Evolutionary conservation across 2,888 invertebrate genomes (phyloP).

Genomic region (Lottia gigantea): DNA sequence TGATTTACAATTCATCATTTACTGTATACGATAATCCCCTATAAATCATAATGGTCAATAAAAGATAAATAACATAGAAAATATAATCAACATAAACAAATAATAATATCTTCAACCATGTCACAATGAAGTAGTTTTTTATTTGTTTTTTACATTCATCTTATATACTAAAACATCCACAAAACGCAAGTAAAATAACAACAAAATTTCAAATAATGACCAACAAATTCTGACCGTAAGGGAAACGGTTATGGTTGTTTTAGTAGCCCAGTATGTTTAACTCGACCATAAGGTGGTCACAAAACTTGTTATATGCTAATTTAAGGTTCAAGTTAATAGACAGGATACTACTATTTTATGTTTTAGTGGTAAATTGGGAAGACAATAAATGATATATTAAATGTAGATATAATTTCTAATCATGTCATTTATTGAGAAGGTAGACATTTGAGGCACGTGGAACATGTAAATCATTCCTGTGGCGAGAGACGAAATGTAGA

Average conservation of each 20-base stretch:
- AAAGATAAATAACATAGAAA: too few species aligned
- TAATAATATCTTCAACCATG: too few species aligned
- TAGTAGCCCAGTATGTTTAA: too few species aligned
- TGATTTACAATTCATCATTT: too few species aligned
- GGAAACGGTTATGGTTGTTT: too few species aligned
- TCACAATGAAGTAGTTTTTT: neutral
- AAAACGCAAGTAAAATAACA: neutral
- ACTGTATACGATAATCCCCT: too few species aligned
- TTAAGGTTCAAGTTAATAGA: neutral
- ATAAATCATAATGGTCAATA: too few species aligned
- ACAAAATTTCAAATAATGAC: too few species aligned
- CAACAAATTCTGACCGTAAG: too few species aligned
- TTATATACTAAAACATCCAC: conserved; percentile 5
- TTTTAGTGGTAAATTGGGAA: neutral
- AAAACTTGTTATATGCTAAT: conserved; percentile 6
- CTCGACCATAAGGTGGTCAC: neutral
- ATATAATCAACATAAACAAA: too few species aligned
- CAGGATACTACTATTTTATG: neutral
- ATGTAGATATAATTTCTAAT: conserved; percentile 7
- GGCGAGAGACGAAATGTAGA: too few species aligned
- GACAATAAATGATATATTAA: conserved; percentile 1
- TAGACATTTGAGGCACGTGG: neutral
- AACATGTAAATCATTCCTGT: too few species aligned
- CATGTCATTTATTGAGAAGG: conserved; percentile 2
- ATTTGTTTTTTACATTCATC: neutral